Percentiles rank a stretch among this genome's conserved stretches.
Conservation (phyloP, 2,888 invertebrate species). For the Melanophora roralis region DNA sequence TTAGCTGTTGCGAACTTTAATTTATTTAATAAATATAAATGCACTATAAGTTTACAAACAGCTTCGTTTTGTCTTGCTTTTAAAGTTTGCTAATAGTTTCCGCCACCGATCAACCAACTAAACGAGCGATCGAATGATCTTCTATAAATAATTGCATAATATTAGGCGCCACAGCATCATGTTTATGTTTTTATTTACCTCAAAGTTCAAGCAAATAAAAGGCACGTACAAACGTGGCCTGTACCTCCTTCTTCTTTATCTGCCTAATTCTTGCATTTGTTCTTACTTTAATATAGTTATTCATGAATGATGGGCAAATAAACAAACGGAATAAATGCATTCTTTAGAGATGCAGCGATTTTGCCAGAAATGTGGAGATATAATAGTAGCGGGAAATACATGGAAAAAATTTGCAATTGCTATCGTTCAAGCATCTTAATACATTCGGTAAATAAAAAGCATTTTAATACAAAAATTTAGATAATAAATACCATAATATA, state of each 20-base stretch:
- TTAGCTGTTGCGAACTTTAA: constrained; percentile 22
- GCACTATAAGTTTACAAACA: not conserved
- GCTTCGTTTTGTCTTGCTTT: not conserved
- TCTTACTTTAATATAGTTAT: constrained; percentile 51
- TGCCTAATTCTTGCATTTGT: constrained; percentile 1
- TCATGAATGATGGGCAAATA: constrained; percentile 54
- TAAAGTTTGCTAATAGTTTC: constrained; percentile 21
- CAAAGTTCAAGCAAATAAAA: constrained; percentile 60
- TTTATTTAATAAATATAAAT: not conserved
- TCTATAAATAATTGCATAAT: constrained; percentile 62
- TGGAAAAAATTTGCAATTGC: not conserved
- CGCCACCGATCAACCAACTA: constrained; percentile 28
- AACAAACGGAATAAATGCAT: not conserved
- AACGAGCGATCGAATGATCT: constrained; percentile 36
- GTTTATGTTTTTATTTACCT: constrained; percentile 45
- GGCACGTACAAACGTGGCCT: constrained; percentile 60
- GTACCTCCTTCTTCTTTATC: constrained; percentile 47
- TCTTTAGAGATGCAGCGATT: constrained; percentile 2
- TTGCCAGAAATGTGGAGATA: not conserved
- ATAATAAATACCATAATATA: too few species aligned
- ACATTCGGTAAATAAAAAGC: too few species aligned
- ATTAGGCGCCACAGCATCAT: constrained; percentile 59
- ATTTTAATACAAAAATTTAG: too few species aligned
- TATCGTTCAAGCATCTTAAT: too few species aligned
- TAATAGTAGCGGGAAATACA: constrained; percentile 14